Evolutionary conservation across 1,140 invertebrate genomes (phyloP), one percentile per base, ranked within the genome.

Genomic region (Pachyrhynchus sulphureomaculatus): DNA sequence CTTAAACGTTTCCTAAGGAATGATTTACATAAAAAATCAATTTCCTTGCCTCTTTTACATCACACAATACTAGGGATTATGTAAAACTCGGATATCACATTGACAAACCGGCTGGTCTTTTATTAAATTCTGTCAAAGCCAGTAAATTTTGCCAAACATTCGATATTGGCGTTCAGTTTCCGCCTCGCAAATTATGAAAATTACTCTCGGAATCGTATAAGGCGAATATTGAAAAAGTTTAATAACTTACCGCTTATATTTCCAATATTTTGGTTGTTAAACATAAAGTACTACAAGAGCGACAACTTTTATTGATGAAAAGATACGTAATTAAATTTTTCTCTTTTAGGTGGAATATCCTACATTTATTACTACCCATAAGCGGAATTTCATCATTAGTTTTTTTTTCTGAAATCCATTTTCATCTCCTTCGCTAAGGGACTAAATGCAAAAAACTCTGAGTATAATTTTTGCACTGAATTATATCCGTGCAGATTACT

Each of bases 211-310:
- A 21, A 24, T 55, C 36, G 52, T 55, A 42, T 41, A 42, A 29
- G 41, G 39, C 36, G 52, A 55, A 55, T 55, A 55, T 55, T 55
- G 52, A 55, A 55, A 55, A 55, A 55, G 36, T 55, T 55, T 55
- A 55, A 55, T 55, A 55, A 55, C 37, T 55, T 42, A 48, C 32
- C 21, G 13, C 13, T 55, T 42, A 52, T 52, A 23, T 42, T 55
- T 39, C 52, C 21, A 23, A 32, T 44, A 42, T 55, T 37, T 53
- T 20, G 21, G 51, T 37, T 55, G 52, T 55, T 55, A 55, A 55
- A 51, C 48, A 51, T 6, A 34, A 51, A 51, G 20, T 37, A 24
- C 24, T 23, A 4, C 12, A 18, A 26, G 15, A 48, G 45, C 45
- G 45, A 32, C 45, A 48, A 48, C 45, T 48, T 48, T 48, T 48